A percentile compares a stretch with the other conserved stretches of the same genome.
phyloP scores from a whole-genome alignment of 64 coral and sea anemone species.

The Hydrozoanthus tunicans region DNA sequence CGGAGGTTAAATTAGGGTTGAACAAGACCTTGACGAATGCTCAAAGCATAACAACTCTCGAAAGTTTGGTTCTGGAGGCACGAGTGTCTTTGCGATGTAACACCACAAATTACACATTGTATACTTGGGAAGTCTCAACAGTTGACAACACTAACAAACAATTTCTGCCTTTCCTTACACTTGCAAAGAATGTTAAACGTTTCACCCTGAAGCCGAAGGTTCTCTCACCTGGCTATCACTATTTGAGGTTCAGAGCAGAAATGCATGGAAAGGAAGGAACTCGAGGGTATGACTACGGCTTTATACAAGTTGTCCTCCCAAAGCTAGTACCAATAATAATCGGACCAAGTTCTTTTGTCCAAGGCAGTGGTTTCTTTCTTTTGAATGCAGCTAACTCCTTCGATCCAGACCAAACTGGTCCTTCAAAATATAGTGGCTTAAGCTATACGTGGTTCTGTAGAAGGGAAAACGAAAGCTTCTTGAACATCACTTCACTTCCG shows the following conservation, averaged over 20 bases:
- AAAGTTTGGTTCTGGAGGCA: slow-evolving; percentile 27
- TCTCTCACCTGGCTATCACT: slow-evolving; percentile 58
- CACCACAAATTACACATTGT: slow-evolving; percentile 15
- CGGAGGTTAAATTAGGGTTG: slow-evolving; percentile 53
- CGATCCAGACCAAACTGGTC: slow-evolving; percentile 55
- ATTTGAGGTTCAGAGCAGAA: slow-evolving; percentile 62
- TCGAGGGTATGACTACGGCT: slow-evolving; percentile 68
- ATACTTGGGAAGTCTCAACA: slow-evolving; percentile 48
- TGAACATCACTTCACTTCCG: slow-evolving; percentile 35
- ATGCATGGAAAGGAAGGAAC: slow-evolving; percentile 71
- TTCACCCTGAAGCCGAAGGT: slow-evolving; percentile 38
- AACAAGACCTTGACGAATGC: slow-evolving; percentile 55
- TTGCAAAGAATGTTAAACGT: slow-evolving; percentile 26
- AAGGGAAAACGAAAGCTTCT: slow-evolving; percentile 63
- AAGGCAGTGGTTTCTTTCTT: slow-evolving; percentile 63
- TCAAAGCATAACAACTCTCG: slow-evolving; percentile 38
- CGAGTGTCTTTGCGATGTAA: slow-evolving; percentile 52
- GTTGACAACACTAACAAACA: slow-evolving; percentile 61
- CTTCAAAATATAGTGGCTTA: slow-evolving; percentile 24
- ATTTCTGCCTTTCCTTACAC: slow-evolving; percentile 22
- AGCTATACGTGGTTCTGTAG: slow-evolving; percentile 80
- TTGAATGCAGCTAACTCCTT: slow-evolving; percentile 62
- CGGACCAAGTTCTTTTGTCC: slow-evolving; percentile 51
- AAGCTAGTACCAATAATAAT: slow-evolving; percentile 61
- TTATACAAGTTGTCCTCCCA: slow-evolving; percentile 66